Evolutionary conservation across 2,113 vertebrate genomes (phyloP).

Genomic region (Rhea americana): DNA sequence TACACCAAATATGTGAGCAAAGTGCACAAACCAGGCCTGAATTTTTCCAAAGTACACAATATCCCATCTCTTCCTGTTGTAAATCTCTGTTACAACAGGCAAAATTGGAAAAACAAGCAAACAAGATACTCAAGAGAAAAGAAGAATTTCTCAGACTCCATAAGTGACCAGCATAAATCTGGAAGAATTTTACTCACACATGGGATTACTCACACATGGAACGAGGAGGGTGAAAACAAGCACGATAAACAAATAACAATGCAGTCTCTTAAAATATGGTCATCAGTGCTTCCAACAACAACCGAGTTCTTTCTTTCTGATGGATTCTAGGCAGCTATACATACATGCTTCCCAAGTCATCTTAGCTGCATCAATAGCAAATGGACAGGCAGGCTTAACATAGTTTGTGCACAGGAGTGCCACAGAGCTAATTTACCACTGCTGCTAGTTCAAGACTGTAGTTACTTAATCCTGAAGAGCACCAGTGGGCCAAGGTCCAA

Average conservation of each 20-base stretch:
- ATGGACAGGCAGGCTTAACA: not conserved
- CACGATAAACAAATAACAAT: not conserved
- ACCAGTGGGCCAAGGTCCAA: no score
- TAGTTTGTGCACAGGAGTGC: not conserved
- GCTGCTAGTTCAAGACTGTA: not conserved
- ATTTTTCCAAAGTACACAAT: not conserved
- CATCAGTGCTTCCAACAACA: not conserved
- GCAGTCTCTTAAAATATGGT: not conserved
- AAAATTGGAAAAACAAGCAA: not conserved
- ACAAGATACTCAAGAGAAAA: not conserved
- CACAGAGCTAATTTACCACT: not conserved
- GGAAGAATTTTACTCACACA: not conserved
- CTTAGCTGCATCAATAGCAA: not conserved
- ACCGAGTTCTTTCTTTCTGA: not conserved
- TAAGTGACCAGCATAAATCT: not conserved
- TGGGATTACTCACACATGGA: not conserved
- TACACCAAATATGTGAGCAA: not conserved
- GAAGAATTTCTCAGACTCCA: not conserved
- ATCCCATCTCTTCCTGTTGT: not conserved
- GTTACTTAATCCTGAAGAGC: not conserved
- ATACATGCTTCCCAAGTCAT: not conserved
- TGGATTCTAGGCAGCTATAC: not conserved
- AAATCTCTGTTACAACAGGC: not conserved
- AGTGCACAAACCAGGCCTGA: not conserved
- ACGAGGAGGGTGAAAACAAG: not conserved